Percentiles rank a stretch among this genome's conserved stretches.
Evolutionary conservation across 2,113 vertebrate species (phyloP).

Genomic region (Sylvicapra grimmia): DNA sequence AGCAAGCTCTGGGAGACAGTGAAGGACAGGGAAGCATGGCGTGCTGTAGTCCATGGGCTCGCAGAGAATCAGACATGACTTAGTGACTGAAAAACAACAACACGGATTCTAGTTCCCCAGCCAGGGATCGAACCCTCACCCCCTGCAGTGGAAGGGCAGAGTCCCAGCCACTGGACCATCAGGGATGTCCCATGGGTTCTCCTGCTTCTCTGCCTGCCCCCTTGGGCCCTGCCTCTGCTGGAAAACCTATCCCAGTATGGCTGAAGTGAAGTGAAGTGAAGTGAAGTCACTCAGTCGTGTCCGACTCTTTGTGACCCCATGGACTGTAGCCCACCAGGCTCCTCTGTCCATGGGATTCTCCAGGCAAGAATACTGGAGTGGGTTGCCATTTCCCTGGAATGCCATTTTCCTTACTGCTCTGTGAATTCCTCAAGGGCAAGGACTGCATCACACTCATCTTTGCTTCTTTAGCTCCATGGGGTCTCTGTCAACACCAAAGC

Average conservation of each 20-base stretch:
- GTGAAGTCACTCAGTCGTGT: too few relatives aligned
- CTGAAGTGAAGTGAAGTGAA: too few relatives aligned
- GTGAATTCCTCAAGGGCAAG: too few relatives aligned
- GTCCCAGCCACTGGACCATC: not conserved
- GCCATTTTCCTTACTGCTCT: not conserved
- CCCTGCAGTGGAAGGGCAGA: not conserved
- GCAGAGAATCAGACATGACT: not conserved
- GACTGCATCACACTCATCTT: not conserved
- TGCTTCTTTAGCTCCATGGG: not conserved
- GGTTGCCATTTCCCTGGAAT: too few relatives aligned
- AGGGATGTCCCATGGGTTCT: not conserved
- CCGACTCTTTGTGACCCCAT: too few relatives aligned
- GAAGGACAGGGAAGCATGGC: too few relatives aligned
- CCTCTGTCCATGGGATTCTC: too few relatives aligned
- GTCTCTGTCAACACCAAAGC: not conserved
- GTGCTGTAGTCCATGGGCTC: not conserved
- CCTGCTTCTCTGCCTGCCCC: not conserved
- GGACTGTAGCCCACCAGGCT: too few relatives aligned
- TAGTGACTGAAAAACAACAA: not conserved
- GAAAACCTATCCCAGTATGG: not conserved
- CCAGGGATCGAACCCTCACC: not conserved
- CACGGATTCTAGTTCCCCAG: not conserved
- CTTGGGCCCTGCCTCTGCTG: not conserved
- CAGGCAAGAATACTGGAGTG: too few relatives aligned
- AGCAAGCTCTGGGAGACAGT: too few relatives aligned